Conservation (phyloP, 2,888 invertebrate genomes). For the Vesta saturnalis region DNA sequence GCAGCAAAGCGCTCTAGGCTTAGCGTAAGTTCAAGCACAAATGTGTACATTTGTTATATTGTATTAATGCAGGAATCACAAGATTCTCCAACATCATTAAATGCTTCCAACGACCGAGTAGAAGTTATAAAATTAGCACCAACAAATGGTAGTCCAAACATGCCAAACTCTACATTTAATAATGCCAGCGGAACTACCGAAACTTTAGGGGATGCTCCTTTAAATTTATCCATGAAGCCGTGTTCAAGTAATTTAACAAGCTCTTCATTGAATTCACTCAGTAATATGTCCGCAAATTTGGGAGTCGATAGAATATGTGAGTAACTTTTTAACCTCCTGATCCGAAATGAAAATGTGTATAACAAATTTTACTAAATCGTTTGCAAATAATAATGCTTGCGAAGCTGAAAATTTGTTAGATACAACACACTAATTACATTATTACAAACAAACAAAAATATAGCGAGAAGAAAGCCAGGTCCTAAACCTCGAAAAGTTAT, state of each 20-base stretch:
- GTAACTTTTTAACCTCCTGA: no score
- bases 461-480: slow-evolving; percentile 80
- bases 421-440: neutral
- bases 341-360: neutral
- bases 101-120: slow-evolving; percentile 72
- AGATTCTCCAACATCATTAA: slow-evolving; percentile 48
- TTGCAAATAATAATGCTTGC: no score
- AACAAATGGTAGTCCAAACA: slow-evolving; percentile 64
- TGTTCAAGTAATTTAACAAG: slow-evolving; percentile 56
- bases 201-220: slow-evolving; percentile 77
- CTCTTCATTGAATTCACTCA: slow-evolving; percentile 68
- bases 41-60: neutral
- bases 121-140: slow-evolving; percentile 85
- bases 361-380: no score
- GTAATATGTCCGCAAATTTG: slow-evolving; percentile 66
- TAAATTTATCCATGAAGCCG: slow-evolving; percentile 86
- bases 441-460: slow-evolving; percentile 19
- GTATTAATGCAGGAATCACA: slow-evolving; percentile 50
- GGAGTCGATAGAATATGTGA: slow-evolving; percentile 67
- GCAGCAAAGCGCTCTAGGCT: slow-evolving; percentile 61
- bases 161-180: slow-evolving; percentile 48
- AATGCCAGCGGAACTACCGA: slow-evolving; percentile 56
- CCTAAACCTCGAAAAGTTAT: slow-evolving; percentile 73
- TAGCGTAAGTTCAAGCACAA: slow-evolving; percentile 51
- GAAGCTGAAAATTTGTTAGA: no score